Evolutionary conservation across 2,113 vertebrate genomes (phyloP).

Genomic region (Cromileptes altivelis): DNA sequence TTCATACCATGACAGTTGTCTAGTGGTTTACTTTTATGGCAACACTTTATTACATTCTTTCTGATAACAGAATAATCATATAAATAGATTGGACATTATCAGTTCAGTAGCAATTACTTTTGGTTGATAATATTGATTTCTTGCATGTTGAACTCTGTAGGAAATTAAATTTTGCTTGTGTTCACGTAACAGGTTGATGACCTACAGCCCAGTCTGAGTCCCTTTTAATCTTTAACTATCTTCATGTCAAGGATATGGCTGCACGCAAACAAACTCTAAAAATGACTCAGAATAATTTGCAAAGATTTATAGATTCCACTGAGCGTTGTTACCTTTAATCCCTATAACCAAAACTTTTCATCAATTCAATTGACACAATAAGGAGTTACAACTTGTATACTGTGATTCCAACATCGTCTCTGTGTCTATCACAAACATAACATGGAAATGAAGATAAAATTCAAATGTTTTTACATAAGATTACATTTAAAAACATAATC

Average conservation of each 20-base stretch:
- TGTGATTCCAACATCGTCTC: neutral
- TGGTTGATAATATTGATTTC: neutral
- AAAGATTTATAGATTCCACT: neutral
- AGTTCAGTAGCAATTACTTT: neutral
- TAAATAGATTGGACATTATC: neutral
- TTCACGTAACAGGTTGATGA: neutral
- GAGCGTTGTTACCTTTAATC: neutral
- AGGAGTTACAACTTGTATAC: neutral
- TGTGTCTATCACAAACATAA: neutral
- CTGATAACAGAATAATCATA: neutral
- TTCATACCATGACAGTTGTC: neutral
- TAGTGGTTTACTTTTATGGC: neutral
- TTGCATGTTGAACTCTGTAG: neutral
- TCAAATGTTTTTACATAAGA: neutral
- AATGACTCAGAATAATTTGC: too few species aligned
- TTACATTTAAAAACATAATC: neutral
- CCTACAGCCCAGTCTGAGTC: slow-evolving; percentile 2
- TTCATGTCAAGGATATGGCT: neutral
- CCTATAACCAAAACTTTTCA: neutral
- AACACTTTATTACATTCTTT: neutral
- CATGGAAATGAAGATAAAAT: neutral
- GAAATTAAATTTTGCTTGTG: neutral
- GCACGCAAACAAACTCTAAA: neutral
- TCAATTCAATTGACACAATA: neutral
- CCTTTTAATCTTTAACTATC: slow-evolving; percentile 54